Percentiles rank a stretch among this genome's conserved stretches.
phyloP scores from a whole-genome alignment of 2,888 invertebrate species.

The Portevinia maculata region DNA sequence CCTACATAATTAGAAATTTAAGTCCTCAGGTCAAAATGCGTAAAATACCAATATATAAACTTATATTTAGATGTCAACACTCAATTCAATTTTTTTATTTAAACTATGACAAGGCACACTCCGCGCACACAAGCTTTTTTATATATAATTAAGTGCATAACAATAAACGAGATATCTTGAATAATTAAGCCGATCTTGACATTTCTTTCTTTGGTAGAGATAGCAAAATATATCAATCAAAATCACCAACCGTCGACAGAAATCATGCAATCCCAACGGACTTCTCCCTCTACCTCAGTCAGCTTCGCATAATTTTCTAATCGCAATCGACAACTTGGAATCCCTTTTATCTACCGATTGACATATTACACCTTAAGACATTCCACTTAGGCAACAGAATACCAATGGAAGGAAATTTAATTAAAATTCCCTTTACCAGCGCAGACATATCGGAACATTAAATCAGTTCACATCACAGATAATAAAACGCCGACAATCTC shows the following conservation, averaged over 20 bases:
- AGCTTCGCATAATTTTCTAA: neutral
- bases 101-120: too few species aligned
- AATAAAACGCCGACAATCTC: constrained; percentile 43
- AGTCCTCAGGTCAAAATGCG: too few species aligned
- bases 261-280: constrained; percentile 3
- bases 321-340: constrained; percentile 53
- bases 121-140: too few species aligned
- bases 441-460: constrained; percentile 13
- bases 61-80: too few species aligned
- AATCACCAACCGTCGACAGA: neutral
- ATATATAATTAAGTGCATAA: too few species aligned
- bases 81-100: too few species aligned
- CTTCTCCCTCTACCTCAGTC: neutral
- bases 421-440: constrained; percentile 49
- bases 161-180: neutral
- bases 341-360: constrained; percentile 61
- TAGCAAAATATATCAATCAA: neutral
- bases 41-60: too few species aligned
- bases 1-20: too few species aligned
- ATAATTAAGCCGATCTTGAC: neutral
- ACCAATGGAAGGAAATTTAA: constrained; percentile 18
- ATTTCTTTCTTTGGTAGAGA: neutral
- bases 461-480: constrained; percentile 32
- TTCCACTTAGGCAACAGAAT: constrained; percentile 18
- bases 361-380: constrained; percentile 47